These are phyloP conservation scores for Campaea margaritaria DNA, from an alignment of 2,888 invertebrate species.

Conservation along the genomic window DNA sequence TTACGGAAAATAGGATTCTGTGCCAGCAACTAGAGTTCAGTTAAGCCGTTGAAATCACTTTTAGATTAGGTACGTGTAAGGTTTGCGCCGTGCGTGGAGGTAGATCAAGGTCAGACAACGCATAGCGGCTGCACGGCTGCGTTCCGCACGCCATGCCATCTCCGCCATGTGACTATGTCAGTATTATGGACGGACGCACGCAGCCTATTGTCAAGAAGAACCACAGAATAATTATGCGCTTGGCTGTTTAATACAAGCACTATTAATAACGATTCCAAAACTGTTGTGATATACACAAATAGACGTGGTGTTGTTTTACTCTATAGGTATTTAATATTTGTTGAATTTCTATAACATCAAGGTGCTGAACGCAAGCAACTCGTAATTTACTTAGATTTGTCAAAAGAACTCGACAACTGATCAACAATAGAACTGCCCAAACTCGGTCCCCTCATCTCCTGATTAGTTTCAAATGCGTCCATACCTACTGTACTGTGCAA, in stretches of 20 bases:
- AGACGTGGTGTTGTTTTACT: neutral
- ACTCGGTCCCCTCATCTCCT: too few relatives aligned
- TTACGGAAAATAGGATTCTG: too few relatives aligned
- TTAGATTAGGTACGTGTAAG: conserved; percentile 45
- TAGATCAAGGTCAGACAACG: conserved; percentile 79
- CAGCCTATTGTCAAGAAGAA: conserved; percentile 18
- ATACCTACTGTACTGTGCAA: conserved; percentile 28
- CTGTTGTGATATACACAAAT: neutral
- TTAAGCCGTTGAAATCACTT: too few relatives aligned
- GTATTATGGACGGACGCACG: conserved; percentile 19
- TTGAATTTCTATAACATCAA: too few relatives aligned
- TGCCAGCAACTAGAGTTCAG: too few relatives aligned
- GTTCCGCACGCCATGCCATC: conserved; percentile 38
- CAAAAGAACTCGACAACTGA: too few relatives aligned
- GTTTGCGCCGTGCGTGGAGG: conserved; percentile 70
- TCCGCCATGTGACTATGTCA: conserved; percentile 9
- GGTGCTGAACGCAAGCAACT: too few relatives aligned
- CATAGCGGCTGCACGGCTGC: conserved; percentile 53
- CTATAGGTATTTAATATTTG: too few relatives aligned
- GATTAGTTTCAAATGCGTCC: conserved; percentile 8
- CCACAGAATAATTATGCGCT: conserved; percentile 4
- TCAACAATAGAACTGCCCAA: too few relatives aligned
- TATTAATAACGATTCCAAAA: neutral
- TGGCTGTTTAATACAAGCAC: neutral
- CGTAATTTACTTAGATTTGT: too few relatives aligned